Conservation (phyloP, 2,888 invertebrate species). For the Timema podura region DNA sequence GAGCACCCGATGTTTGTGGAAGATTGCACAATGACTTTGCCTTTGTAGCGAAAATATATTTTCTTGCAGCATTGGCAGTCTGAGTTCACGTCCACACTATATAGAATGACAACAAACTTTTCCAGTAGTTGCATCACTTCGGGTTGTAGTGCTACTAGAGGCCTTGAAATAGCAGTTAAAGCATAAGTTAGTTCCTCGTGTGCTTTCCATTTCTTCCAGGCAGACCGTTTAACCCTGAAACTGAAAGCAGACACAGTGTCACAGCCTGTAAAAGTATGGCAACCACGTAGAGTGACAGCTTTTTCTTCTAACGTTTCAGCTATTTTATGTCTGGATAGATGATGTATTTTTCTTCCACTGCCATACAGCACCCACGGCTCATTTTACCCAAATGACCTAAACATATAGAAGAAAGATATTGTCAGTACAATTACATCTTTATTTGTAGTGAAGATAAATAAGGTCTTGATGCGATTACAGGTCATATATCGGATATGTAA, state of each 20-base stretch:
- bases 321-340: no score
- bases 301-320: not conserved
- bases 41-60: conserved; percentile 7
- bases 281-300: not conserved
- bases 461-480: not conserved
- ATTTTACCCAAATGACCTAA: not conserved
- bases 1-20: not conserved
- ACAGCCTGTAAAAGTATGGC: not conserved
- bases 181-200: not conserved
- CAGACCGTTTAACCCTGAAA: not conserved
- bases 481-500: not conserved
- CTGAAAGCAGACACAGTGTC: conserved; percentile 7
- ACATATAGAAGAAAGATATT: conserved; percentile 5
- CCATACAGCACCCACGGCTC: not conserved
- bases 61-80: conserved; percentile 2
- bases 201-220: not conserved
- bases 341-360: not conserved
- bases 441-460: not conserved
- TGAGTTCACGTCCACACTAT: not conserved
- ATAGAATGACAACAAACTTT: not conserved
- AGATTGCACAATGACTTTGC: not conserved
- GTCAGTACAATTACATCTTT: not conserved
- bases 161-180: not conserved
- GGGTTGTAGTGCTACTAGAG: not conserved
- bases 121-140: not conserved